Base-by-base conservation (phyloP, 2,797 vertebrate genomes). In the Adelosebastes latens region DNA sequence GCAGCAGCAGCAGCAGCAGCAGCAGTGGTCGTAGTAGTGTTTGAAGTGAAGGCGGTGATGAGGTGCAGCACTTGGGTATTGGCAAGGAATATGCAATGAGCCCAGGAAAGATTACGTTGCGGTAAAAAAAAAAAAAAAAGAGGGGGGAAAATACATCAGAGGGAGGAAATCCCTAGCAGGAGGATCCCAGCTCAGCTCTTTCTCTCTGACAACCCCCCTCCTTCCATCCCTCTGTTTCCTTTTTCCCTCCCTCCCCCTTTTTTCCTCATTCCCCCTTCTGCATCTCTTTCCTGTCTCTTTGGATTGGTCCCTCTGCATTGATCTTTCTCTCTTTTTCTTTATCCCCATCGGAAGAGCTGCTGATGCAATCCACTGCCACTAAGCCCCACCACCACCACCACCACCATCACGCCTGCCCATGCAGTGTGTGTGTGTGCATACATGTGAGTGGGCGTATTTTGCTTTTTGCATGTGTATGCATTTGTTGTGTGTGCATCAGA, bases 91-190 rank as follows among this genome's bases (percentile, higher is more conserved):
- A 72, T 72, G 83, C 73, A 76, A 71, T 46, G 82, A 90, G 80
- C 79, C 83, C 53, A 14, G 80, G 46, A 83, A 86, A 78, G 82
- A 93, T 92, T 89, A 89, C 16, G 52, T 88, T 89, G 87, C 55
- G 62, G 86, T 86, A 72, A 55, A 82, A 52, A 81, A 69, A 83
- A 85, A 76, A 55, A 59, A 34, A 18, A 53, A 22, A n/a, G 4
- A 11, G 14, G 14, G 14, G 82, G 76, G 83, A 77, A 25, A 18
- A 72, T 80, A 90, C 90, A 92, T 94, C 87, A 92, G 69, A 78
- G 66, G 71, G 86, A 94, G 94, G 95, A 94, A 94, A 95, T 92
- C 92, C 95, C 92, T 78, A 61, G 88, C 87, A 91, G 92, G 91
- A 95, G 91, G 84, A 93, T 93, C 90, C 93, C 88, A 85, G 83